Conservation (phyloP, 2,888 invertebrate species). For the Epinotia bilunana region DNA sequence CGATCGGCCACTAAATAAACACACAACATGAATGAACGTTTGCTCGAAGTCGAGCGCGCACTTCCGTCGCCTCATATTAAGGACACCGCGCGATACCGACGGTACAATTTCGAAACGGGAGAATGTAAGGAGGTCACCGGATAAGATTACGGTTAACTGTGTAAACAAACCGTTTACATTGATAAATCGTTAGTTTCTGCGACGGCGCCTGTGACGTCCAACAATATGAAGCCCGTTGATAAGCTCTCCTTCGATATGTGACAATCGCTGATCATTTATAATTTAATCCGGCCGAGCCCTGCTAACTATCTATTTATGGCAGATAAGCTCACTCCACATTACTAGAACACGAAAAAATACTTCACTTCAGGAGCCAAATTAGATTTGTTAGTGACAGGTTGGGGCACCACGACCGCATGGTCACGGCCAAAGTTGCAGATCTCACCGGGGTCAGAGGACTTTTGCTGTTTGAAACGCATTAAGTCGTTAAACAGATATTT, state of each 20-base stretch:
- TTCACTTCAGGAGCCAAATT: constrained; percentile 2
- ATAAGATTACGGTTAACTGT: constrained; percentile 83
- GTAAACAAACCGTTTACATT: constrained; percentile 83
- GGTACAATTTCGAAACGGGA: constrained; percentile 83
- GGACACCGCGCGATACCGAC: constrained; percentile 77
- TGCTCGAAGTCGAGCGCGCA: constrained; percentile 70
- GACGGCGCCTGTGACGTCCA: constrained; percentile 76
- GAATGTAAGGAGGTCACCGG: constrained; percentile 82
- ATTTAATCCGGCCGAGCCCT: constrained; percentile 39
- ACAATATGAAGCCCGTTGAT: constrained; percentile 61
- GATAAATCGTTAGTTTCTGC: constrained; percentile 82
- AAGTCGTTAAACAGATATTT: no score
- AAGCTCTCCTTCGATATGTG: constrained; percentile 57
- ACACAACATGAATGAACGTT: constrained; percentile 79
- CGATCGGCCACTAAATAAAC: constrained; percentile 71
- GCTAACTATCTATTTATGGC: constrained; percentile 24
- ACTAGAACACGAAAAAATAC: background rate
- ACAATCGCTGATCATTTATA: constrained; percentile 42
- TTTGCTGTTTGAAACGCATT: no score
- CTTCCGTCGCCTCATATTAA: constrained; percentile 79
- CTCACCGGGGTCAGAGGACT: no score
- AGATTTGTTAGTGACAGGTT: background rate
- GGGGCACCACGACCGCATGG: background rate
- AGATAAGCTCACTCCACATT: constrained; percentile 29
- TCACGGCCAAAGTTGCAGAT: no score